Evolutionary conservation across 2,888 invertebrate genomes (phyloP).

Genomic region (Adelphocoris suturalis): DNA sequence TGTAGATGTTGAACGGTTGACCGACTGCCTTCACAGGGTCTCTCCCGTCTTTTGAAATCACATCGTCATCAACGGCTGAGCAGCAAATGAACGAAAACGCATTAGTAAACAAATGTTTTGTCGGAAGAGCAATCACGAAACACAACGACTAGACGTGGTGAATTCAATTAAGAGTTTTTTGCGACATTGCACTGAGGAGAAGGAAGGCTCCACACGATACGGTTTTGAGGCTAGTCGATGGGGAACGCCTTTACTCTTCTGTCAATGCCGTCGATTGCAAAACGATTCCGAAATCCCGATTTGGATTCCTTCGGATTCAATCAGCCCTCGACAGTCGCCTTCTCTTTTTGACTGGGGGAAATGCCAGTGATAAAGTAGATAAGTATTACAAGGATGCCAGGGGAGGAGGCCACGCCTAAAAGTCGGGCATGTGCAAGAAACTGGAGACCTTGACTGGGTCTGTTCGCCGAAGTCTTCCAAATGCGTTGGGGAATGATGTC

Average conservation of each 20-base stretch:
- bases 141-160: constrained; percentile 4
- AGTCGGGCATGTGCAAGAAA: constrained; percentile 53
- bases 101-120: constrained; percentile 18
- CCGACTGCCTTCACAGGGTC: not conserved
- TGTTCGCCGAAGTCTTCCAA: constrained; percentile 31
- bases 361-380: constrained; percentile 2
- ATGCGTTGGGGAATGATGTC: constrained; percentile 35
- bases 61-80: constrained; percentile 1
- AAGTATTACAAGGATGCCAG: constrained; percentile 62
- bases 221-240: constrained; percentile 2
- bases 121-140: constrained; percentile 12
- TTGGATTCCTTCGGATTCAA: constrained; percentile 12
- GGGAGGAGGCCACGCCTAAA: constrained; percentile 51
- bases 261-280: not conserved
- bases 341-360: not conserved
- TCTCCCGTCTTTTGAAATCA: not conserved
- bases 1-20: not conserved
- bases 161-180: not conserved
- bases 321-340: constrained; percentile 6
- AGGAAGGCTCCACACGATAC: constrained; percentile 13
- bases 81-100: constrained; percentile 33
- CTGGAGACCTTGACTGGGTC: constrained; percentile 6
- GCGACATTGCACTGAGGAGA: not conserved
- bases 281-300: not conserved
- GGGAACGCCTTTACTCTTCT: constrained; percentile 2